Base-by-base conservation (phyloP, 1,140 invertebrate species). In the Drosophila sp. region DNA sequence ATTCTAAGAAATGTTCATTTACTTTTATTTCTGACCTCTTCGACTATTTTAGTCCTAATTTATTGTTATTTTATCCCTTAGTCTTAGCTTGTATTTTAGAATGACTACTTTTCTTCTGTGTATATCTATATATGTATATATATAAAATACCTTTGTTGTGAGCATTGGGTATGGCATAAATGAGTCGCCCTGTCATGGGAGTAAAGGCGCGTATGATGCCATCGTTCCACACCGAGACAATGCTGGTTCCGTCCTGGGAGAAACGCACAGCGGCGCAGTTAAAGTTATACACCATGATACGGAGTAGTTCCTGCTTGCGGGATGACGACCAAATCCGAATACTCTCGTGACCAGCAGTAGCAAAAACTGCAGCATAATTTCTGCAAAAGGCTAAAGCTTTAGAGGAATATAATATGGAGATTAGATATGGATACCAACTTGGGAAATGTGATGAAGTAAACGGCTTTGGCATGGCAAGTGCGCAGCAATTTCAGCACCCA, bases 191-290 rank as follows among this genome's bases (percentile, higher is more conserved):
- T 2, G 95, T 96, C 70, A 97, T 94, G 0, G 97, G 96, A 0
- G 96, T 96, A 87, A 97, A 98, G 4, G 96, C 94, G 65, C 97
- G 93, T 63, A 98, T 97, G 77, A 95, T 95, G 36, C 97, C 97
- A 93, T 98, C 97, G 92, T 97, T 96, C 97, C 97, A 98, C 0
- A 93, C 96, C 8, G 95, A 94, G 21, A 97, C 92, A 72, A 98
- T 95, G 53, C 94, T 94, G 81, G 94, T 95, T 40, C 97, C 97
- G 91, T 98, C 96, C 34, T 93, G 92, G 1, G 95, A 93, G 90
- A 98, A 97, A 7, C 94, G 93, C 9, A 98, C 90, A 45, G 94
- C 93, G 11, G 96, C 95, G 84, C 97, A 98, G 7, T 94, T 94
- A 90, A 97, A 97, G 92, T 98, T 98, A 5, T 95, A 94, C 3